Evolutionary conservation across 1,140 invertebrate genomes (phyloP).

Genomic region (Drosophila tani): DNA sequence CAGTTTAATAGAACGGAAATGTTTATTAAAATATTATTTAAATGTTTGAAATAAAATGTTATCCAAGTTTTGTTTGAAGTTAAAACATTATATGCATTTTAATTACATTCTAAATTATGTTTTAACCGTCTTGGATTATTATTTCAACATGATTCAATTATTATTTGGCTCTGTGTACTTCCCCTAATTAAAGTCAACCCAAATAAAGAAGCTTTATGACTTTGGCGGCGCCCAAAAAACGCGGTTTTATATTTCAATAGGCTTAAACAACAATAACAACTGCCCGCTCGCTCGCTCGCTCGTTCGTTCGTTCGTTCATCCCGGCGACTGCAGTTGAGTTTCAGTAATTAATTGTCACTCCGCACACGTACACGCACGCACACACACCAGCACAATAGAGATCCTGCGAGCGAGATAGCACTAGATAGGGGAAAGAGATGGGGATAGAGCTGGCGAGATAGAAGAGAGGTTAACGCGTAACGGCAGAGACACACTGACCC

Average conservation of each 20-base stretch:
- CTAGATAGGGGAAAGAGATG: not conserved
- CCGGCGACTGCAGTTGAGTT: conserved; percentile 44
- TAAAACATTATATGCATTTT: too few species aligned
- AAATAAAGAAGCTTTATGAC: conserved; percentile 70
- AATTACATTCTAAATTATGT: too few species aligned
- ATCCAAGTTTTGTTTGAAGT: too few species aligned
- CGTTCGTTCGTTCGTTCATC: conserved; percentile 4
- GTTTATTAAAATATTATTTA: too few species aligned
- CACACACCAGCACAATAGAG: not conserved
- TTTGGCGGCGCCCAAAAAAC: conserved; percentile 56
- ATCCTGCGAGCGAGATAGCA: conserved; percentile 10
- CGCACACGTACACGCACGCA: conserved; percentile 25
- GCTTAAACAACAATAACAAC: not conserved
- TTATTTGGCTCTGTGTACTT: not conserved
- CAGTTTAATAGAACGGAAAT: too few species aligned
- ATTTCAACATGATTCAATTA: not conserved
- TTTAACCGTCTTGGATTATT: too few species aligned
- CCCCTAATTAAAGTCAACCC: conserved; percentile 65
- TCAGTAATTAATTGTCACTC: conserved; percentile 68
- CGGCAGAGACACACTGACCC: conserved; percentile 66
- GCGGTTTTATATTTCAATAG: conserved; percentile 76
- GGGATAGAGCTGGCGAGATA: not conserved
- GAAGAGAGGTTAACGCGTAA: conserved; percentile 13
- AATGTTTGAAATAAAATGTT: too few species aligned
- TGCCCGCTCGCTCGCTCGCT: not conserved